A percentile compares a stretch with the other conserved stretches of the same genome.
Conservation (phyloP, 2,113 vertebrate genomes). For the Dipodomys spectabilis region DNA sequence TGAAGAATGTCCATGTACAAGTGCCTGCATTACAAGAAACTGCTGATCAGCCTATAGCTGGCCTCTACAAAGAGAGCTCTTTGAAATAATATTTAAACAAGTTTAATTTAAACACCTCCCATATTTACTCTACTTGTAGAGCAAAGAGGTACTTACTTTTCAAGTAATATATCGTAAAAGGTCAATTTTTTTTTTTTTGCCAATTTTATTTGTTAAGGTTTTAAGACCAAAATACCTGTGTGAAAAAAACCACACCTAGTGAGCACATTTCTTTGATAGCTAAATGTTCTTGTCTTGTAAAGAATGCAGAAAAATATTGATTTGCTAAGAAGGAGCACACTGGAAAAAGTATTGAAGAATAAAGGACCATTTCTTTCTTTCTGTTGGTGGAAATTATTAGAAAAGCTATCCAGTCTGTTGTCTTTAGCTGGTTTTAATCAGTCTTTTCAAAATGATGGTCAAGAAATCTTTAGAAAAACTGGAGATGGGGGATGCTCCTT, state of each 20-base stretch:
- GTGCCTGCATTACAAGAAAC: slow-evolving; percentile 85
- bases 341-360: slow-evolving; percentile 83
- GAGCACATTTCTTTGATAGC: slow-evolving; percentile 82
- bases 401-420: slow-evolving; percentile 85
- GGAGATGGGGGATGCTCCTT: slow-evolving; percentile 82
- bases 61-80: slow-evolving; percentile 87
- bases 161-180: slow-evolving; percentile 92
- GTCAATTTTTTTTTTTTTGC: slow-evolving; percentile 83
- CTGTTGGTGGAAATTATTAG: slow-evolving; percentile 85
- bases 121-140: slow-evolving; percentile 86
- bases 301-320: slow-evolving; percentile 85
- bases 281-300: slow-evolving; percentile 82
- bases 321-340: slow-evolving; percentile 85
- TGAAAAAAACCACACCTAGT: slow-evolving; percentile 81
- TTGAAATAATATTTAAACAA: slow-evolving; percentile 88
- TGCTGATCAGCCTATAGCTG: slow-evolving; percentile 87
- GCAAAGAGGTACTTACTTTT: slow-evolving; percentile 88
- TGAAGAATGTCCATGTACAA: slow-evolving; percentile 85
- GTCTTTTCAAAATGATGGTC: slow-evolving; percentile 84
- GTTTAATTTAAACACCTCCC: slow-evolving; percentile 86
- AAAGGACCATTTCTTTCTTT: slow-evolving; percentile 84
- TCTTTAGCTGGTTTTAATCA: slow-evolving; percentile 87
- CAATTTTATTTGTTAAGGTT: slow-evolving; percentile 87
- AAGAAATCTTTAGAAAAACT: slow-evolving; percentile 86
- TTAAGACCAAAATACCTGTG: slow-evolving; percentile 84